These are phyloP conservation scores for Arenaria interpres DNA, from an alignment of 2,113 vertebrate species.

Conservation along the genomic window DNA sequence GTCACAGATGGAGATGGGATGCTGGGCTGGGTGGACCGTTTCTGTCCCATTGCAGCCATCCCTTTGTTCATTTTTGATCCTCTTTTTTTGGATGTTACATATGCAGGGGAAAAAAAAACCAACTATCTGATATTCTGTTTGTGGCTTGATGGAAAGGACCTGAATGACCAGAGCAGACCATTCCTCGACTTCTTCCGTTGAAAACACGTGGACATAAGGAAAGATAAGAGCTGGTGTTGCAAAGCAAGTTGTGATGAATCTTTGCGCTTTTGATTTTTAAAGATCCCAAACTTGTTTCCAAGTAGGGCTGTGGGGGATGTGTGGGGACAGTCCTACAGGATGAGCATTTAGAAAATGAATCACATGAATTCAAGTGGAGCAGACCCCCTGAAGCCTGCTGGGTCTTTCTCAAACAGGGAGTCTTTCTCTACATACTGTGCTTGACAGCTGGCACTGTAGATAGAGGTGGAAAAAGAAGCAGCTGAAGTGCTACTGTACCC, in stretches of 20 bases:
- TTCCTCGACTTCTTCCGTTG: neutral
- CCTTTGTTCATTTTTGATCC: neutral
- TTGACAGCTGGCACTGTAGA: neutral
- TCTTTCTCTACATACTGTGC: neutral
- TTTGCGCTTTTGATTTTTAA: neutral
- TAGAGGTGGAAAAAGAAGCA: neutral
- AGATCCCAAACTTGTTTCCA: neutral
- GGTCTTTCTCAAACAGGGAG: neutral
- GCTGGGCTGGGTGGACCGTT: neutral
- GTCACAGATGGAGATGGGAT: neutral
- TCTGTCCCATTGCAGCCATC: neutral
- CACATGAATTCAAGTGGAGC: neutral
- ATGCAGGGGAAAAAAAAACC: fast-evolving
- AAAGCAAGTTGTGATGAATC: neutral
- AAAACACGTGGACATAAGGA: neutral
- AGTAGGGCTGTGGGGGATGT: neutral
- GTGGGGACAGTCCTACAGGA: neutral
- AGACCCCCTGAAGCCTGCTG: neutral
- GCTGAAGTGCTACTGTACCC: neutral
- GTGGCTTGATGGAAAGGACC: neutral
- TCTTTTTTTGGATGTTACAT: neutral
- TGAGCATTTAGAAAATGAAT: neutral
- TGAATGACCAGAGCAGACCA: neutral
- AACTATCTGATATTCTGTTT: neutral
- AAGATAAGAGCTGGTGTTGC: neutral